A percentile compares a stretch with the other conserved stretches of the same genome.
These are phyloP conservation scores for Mylabris phalerata DNA, from an alignment of 1,140 invertebrate species.

Conservation along the genomic window DNA sequence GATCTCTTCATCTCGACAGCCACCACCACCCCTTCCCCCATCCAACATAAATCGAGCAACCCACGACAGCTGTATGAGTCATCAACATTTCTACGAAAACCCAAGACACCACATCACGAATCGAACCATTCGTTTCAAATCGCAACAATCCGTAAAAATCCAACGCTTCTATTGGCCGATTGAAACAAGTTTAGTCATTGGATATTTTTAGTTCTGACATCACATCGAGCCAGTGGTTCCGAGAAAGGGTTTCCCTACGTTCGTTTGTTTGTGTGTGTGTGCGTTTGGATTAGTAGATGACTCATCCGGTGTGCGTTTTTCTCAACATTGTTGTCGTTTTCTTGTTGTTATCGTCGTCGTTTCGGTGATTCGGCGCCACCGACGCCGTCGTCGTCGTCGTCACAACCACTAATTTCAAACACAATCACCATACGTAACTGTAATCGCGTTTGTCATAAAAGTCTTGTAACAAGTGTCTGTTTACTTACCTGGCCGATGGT, in stretches of 20 bases:
- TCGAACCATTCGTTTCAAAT: conserved; percentile 1
- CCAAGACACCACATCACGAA: background rate
- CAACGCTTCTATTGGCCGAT: conserved; percentile 8
- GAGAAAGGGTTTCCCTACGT: conserved; percentile 36
- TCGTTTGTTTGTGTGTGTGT: conserved; percentile 29
- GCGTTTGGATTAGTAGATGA: conserved; percentile 3
- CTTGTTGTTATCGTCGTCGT: too few species aligned
- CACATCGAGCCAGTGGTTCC: conserved; percentile 35
- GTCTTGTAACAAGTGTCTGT: conserved; percentile 10
- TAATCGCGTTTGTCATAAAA: background rate
- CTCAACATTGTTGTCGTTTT: background rate
- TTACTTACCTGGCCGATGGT: background rate
- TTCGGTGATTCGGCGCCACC: background rate
- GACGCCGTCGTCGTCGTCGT: background rate
- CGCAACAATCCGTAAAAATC: background rate
- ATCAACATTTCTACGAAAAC: conserved; percentile 14
- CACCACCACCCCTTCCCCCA: too few species aligned
- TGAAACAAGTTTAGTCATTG: conserved; percentile 11
- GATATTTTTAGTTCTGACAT: conserved; percentile 39
- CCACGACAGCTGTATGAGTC: conserved; percentile 17
- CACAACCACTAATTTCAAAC: background rate
- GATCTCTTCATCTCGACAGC: background rate
- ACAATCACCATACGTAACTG: background rate
- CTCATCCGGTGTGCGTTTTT: conserved; percentile 14
- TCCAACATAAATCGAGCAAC: background rate